Evolutionary conservation across 2,888 invertebrate species (phyloP), one percentile per base, ranked within the genome.

Genomic region (Morpho deidamia): DNA sequence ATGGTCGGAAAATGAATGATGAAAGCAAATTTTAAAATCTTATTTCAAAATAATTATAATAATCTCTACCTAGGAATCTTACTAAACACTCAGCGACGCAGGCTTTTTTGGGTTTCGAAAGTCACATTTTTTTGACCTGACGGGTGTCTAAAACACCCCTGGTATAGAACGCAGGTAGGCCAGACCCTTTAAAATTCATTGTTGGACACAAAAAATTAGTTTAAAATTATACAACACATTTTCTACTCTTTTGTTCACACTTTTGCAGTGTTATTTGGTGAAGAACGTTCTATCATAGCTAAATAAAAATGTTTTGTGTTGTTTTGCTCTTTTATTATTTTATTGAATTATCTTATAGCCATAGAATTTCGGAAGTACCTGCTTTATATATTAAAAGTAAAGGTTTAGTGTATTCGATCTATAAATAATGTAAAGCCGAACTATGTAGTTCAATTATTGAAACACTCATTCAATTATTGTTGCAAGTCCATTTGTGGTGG

Each of bases 121-220:
- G 37, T 37, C 37, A 23, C 23, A 23, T 37, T 37, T 37, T n/a
- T 37, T 37, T 37, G 37, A 10, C 37, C n/a, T n/a, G 37, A 10
- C n/a, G 37, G 8, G 3, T 37, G 8, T 7, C n/a, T 10, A 10
- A 37, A 37, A n/a, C 37, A 10, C n/a, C 11, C 11, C 44, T 11
- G 38, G 8, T 8, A 10, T 53, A 55, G 23, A 52, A 34, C 51
- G 50, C 56, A 58, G 58, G 57, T 60, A 51, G 48, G 55, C 50
- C 53, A 55, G 47, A 11, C 53, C 14, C 44, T 39, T 53, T 38
- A 42, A 45, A 52, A 55, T 63, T 63, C 53, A 50, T 51, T 51
- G 46, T 44, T 48, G 38, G 48, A 43, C 59, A 70, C 65, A 71
- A 76, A 73, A 75, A 74, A 37, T 37, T 1, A 37, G 8, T 37